Conservation (phyloP, 2,797 vertebrate species). For the Holocentrus rufus region DNA sequence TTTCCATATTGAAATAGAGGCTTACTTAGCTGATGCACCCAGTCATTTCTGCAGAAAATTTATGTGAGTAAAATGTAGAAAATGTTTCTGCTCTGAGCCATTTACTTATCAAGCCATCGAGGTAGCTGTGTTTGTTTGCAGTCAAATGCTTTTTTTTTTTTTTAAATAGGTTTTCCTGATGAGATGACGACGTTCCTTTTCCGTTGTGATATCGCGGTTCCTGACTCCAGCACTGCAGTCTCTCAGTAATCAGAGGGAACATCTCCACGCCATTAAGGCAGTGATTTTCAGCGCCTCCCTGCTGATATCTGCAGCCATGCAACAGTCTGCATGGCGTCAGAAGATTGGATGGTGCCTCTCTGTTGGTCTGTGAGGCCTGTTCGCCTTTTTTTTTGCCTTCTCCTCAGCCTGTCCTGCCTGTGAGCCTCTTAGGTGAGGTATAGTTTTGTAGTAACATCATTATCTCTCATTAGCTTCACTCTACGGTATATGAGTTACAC, state of each 20-base stretch:
- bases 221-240: slow-evolving; percentile 14
- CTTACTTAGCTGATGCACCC: slow-evolving; percentile 1
- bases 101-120: slow-evolving; percentile 11
- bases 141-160: slow-evolving; percentile 16
- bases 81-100: not conserved
- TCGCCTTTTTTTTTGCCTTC: not conserved
- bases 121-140: slow-evolving; percentile 57
- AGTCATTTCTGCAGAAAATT: slow-evolving; percentile 11
- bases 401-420: slow-evolving; percentile 2
- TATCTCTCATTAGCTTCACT: slow-evolving; percentile 64
- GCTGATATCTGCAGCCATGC: slow-evolving; percentile 41
- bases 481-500: slow-evolving; percentile 5
- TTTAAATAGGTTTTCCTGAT: slow-evolving; percentile 24
- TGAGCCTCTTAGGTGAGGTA: slow-evolving; percentile 14
- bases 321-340: slow-evolving; percentile 35
- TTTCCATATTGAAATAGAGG: slow-evolving; percentile 9
- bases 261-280: slow-evolving; percentile 31
- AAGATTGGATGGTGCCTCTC: slow-evolving; percentile 14
- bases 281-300: slow-evolving; percentile 51
- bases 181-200: slow-evolving; percentile 46
- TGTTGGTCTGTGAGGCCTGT: not conserved
- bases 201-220: slow-evolving; percentile 14
- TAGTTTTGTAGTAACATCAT: slow-evolving; percentile 47
- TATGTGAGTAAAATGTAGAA: not conserved
- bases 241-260: slow-evolving; percentile 41